A percentile compares a stretch with the other conserved stretches of the same genome.
These are phyloP conservation scores for Stenopsyche tienmushanensis DNA, from an alignment of 1,140 invertebrate species.

Conservation along the genomic window DNA sequence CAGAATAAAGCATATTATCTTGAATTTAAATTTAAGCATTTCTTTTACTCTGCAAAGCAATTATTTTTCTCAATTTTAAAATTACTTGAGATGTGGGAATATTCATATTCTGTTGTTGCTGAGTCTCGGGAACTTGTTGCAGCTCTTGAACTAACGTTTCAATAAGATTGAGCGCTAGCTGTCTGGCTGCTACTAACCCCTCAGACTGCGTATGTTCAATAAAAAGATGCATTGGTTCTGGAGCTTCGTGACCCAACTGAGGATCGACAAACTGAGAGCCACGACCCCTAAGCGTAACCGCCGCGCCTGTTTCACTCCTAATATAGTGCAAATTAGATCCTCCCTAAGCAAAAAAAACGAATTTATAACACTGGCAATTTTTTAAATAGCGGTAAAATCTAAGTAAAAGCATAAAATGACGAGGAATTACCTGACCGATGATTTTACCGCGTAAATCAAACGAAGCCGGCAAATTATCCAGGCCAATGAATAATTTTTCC, in stretches of 20 bases:
- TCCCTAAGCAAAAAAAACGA: constrained; percentile 49
- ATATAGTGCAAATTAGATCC: constrained; percentile 78
- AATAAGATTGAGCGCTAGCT: constrained; percentile 74
- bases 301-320: constrained; percentile 72
- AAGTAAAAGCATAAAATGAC: neutral
- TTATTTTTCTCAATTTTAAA: no score
- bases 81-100: neutral
- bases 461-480: constrained; percentile 73
- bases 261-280: constrained; percentile 67
- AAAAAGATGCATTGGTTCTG: constrained; percentile 77
- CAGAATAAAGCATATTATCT: no score
- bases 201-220: constrained; percentile 71
- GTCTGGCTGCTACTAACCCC: constrained; percentile 71
- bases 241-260: constrained; percentile 63
- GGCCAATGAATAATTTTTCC: constrained; percentile 76
- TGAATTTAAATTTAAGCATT: no score
- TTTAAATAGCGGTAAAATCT: neutral
- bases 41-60: no score
- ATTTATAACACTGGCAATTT: neutral
- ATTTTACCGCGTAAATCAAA: constrained; percentile 76
- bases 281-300: constrained; percentile 70
- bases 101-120: constrained; percentile 9
- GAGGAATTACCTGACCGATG: constrained; percentile 57
- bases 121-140: constrained; percentile 50
- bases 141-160: constrained; percentile 79